A percentile compares a stretch with the other conserved stretches of the same genome.
phyloP scores from a whole-genome alignment of 2,113 vertebrate species.

The Apaloderma vittatum region DNA sequence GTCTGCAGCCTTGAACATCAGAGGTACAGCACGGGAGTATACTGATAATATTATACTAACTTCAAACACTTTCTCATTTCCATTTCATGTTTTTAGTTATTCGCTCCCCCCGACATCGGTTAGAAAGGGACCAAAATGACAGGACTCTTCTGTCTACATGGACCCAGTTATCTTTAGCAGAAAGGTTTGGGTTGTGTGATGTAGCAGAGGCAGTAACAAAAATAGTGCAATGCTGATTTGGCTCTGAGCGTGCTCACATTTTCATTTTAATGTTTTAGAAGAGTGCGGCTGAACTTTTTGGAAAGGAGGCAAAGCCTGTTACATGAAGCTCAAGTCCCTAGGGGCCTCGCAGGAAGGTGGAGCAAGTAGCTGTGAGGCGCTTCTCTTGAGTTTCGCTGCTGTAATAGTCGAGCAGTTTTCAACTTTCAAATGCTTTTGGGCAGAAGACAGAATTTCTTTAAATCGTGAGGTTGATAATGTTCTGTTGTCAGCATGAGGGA shows the following conservation, averaged over 20 bases:
- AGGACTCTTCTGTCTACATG: neutral
- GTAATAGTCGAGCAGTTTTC: neutral
- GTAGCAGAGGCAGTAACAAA: neutral
- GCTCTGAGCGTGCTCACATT: neutral
- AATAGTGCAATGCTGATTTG: neutral
- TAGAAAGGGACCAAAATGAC: neutral
- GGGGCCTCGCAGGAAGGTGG: neutral
- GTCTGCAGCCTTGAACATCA: constrained; percentile 85
- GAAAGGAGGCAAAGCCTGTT: neutral
- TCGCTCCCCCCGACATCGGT: neutral
- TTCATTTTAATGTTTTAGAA: neutral
- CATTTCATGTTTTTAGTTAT: neutral
- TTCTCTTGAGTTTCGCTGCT: neutral
- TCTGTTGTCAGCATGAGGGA: neutral
- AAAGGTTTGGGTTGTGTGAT: neutral
- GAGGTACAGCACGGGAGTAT: constrained; percentile 75
- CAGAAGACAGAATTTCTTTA: neutral
- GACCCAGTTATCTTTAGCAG: neutral
- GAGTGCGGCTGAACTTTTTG: neutral
- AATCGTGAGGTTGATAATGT: neutral
- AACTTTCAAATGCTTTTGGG: neutral
- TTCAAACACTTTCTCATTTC: neutral
- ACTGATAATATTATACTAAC: neutral
- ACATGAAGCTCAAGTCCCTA: neutral
- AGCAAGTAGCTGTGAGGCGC: neutral